Percentiles rank a stretch among this genome's conserved stretches.
Conservation (phyloP, 1,140 invertebrate genomes). For the Muscidifurax raptorellus region DNA sequence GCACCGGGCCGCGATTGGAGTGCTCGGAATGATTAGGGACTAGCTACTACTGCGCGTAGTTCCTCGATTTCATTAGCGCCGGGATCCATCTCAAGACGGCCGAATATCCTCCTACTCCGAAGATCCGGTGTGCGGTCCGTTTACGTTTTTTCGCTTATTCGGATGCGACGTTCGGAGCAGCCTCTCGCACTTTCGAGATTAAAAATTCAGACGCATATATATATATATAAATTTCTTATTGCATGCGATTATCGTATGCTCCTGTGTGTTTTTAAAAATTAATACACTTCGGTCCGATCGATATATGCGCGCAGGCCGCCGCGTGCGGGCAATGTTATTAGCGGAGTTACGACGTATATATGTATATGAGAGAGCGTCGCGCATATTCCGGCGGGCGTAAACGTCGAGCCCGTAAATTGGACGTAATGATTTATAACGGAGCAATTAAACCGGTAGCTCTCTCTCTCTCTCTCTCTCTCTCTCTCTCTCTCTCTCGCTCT, state of each 20-base stretch:
- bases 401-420: neutral
- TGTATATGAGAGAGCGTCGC: neutral
- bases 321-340: neutral
- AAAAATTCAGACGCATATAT: neutral
- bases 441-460: neutral
- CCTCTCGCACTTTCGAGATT: neutral
- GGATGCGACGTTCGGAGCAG: no score
- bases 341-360: neutral
- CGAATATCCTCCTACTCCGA: no score
- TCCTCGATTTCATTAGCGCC: neutral
- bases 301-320: neutral
- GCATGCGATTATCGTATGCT: no score
- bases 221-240: no score
- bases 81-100: no score
- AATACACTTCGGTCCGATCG: neutral
- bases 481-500: neutral
- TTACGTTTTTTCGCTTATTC: no score
- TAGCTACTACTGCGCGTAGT: neutral
- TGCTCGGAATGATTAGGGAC: slow-evolving; percentile 12
- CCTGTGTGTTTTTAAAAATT: neutral
- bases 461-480: neutral
- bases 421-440: neutral
- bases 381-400: neutral
- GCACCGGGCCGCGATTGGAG: slow-evolving; percentile 32
- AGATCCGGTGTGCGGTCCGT: no score